Conservation (phyloP, 2,888 invertebrate species). For the Scaptomyza polygonia region DNA sequence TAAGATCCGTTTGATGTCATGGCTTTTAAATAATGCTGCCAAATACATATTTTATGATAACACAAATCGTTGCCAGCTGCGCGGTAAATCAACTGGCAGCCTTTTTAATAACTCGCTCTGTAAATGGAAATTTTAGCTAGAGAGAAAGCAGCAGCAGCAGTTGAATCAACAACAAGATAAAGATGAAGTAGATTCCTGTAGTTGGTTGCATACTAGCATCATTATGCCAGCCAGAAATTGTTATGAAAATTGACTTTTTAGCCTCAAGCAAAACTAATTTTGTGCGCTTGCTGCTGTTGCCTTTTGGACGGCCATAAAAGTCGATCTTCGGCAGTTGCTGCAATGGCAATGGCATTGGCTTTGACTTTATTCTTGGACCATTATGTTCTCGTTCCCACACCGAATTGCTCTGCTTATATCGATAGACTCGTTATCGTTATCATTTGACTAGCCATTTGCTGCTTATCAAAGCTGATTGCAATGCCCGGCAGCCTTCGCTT, state of each 20-base stretch:
- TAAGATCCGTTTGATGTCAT: background rate
- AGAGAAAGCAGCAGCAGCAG: too few relatives aligned
- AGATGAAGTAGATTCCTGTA: conserved; percentile 45
- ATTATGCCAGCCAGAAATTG: conserved; percentile 73
- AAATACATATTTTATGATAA: conserved; percentile 69
- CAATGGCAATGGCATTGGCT: conserved; percentile 36
- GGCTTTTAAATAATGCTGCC: conserved; percentile 51
- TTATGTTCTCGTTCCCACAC: background rate
- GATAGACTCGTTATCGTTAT: conserved; percentile 68
- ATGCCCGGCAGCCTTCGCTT: conserved; percentile 55
- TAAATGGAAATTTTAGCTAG: conserved; percentile 12
- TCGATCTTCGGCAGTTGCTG: conserved; percentile 58
- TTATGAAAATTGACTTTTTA: conserved; percentile 76
- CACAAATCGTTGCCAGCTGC: conserved; percentile 64
- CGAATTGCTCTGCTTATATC: conserved; percentile 25
- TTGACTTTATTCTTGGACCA: conserved; percentile 10
- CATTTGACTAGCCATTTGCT: conserved; percentile 74
- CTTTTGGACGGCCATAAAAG: conserved; percentile 59
- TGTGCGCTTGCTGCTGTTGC: conserved; percentile 29
- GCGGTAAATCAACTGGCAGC: conserved; percentile 62
- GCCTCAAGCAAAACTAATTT: conserved; percentile 74
- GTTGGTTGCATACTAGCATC: conserved; percentile 61
- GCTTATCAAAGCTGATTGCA: conserved; percentile 79
- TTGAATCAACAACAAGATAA: conserved; percentile 61
- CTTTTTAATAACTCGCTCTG: conserved; percentile 65